Evolutionary conservation across 2,888 invertebrate genomes (phyloP).

Genomic region (Dasypogon diadema): DNA sequence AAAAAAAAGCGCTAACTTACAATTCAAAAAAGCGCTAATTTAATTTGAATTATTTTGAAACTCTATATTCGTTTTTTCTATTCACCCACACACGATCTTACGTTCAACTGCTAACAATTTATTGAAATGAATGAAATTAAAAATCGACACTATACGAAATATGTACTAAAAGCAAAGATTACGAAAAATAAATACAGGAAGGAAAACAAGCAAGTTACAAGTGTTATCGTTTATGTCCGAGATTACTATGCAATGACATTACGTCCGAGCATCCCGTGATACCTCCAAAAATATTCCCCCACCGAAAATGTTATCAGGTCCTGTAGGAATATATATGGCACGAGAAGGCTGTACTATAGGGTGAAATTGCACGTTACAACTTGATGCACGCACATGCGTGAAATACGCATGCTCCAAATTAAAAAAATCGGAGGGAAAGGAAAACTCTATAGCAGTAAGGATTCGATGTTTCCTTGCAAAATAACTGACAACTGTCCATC

Average conservation of each 20-base stretch:
- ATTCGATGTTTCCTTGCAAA: neutral
- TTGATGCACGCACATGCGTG: neutral
- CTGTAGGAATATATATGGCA: neutral
- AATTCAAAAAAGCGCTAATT: too few species aligned
- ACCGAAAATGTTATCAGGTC: conserved; percentile 18
- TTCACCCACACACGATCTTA: too few species aligned
- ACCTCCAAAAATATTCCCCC: conserved; percentile 22
- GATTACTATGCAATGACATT: conserved; percentile 51
- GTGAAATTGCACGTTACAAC: neutral
- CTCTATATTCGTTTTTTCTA: too few species aligned
- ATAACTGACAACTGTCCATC: neutral
- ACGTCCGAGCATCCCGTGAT: conserved; percentile 15
- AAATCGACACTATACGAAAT: neutral
- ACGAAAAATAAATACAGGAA: conserved; percentile 7
- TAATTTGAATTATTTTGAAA: too few species aligned
- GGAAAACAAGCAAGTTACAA: conserved; percentile 35
- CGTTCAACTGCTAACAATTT: too few species aligned
- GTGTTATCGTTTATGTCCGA: conserved; percentile 45
- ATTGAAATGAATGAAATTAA: neutral
- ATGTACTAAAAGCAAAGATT: neutral
- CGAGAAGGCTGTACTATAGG: neutral
- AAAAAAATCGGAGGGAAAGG: neutral
- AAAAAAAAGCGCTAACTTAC: too few species aligned
- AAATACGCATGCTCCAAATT: neutral
- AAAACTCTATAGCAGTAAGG: neutral